A percentile compares a stretch with the other conserved stretches of the same genome.
Conservation (phyloP, 2,888 invertebrate genomes). For the Blera fallax region DNA sequence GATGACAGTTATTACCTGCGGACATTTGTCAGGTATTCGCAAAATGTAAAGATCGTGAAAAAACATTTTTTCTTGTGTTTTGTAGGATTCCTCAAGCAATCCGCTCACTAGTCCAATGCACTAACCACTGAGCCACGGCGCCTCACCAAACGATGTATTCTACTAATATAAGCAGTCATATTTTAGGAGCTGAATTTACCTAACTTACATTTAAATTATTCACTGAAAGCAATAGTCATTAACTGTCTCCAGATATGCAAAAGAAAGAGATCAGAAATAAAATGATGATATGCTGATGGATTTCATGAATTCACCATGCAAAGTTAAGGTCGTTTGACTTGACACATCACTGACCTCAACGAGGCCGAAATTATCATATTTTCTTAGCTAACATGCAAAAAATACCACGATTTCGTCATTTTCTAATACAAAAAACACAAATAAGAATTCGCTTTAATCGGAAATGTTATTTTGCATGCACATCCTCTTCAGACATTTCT, state of each 20-base stretch:
- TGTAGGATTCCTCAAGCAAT: too few species aligned
- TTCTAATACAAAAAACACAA: conserved; percentile 13
- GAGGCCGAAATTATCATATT: conserved; percentile 36
- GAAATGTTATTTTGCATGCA: conserved; percentile 64
- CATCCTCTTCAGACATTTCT: conserved; percentile 52
- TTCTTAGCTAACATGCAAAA: conserved; percentile 16
- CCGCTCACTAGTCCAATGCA: too few species aligned
- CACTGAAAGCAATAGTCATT: too few species aligned
- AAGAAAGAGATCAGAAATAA: not conserved
- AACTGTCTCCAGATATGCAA: not conserved
- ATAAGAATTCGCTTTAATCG: conserved; percentile 49
- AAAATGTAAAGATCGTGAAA: too few species aligned
- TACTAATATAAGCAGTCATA: not conserved
- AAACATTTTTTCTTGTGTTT: too few species aligned
- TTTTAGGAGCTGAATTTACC: not conserved
- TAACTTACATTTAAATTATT: not conserved
- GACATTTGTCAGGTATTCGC: too few species aligned
- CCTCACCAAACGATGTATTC: too few species aligned
- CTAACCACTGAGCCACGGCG: too few species aligned
- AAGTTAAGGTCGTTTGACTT: conserved; percentile 33
- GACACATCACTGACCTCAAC: conserved; percentile 44
- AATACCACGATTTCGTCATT: conserved; percentile 30
- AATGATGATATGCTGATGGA: not conserved
- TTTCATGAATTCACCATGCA: conserved; percentile 9
- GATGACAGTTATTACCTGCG: too few species aligned